Evolutionary conservation across 2,888 invertebrate genomes (phyloP), one percentile per base, ranked within the genome.

Genomic region (Cryptosula pallasiana): DNA sequence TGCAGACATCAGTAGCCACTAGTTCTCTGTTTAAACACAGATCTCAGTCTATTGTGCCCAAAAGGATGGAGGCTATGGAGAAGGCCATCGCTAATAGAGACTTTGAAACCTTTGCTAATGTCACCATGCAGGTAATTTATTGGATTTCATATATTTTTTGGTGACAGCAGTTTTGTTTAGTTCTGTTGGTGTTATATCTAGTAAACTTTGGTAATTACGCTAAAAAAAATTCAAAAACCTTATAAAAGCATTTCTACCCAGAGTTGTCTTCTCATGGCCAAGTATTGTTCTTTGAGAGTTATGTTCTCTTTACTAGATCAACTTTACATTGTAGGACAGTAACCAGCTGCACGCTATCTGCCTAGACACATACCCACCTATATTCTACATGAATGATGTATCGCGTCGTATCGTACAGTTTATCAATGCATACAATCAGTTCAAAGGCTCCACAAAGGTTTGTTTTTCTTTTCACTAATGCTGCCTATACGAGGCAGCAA

Each of bases 331-430:
- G 16, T 76, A 84, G 84, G 99, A 99, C 80, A 96, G 96, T 74
- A 98, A 99, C 87, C 94, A 96, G 83, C 91, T 99, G 80, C 99
- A 99, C 87, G 95, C 96, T 0, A 88, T 94, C 34, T 94, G 94
- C 79, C 86, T 94, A 74, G 98, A 98, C 83, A 92, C 97, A 0
- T 94, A 89, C 86, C 98, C 99, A 27, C 97, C 99, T 0, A 91
- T 92, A 83, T 87, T 90, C 20, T 99, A 99, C 83, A 90, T 98
- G 90, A 96, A 92, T 80, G 92, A 94, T 80, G 88, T 89, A 0
- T 97, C 98, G 0, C 90, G 91, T 82, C 87, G 88, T 32, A 90
- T 99, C 72, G 88, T 91, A 1, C 87, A 91, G 74, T 86, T 95
- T 73, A 88, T 97, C 71, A 94, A 97, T 85, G 86, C 87, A 27